These are phyloP conservation scores for Felis chaus DNA, from an alignment of 2,113 vertebrate species.

Conservation along the genomic window DNA sequence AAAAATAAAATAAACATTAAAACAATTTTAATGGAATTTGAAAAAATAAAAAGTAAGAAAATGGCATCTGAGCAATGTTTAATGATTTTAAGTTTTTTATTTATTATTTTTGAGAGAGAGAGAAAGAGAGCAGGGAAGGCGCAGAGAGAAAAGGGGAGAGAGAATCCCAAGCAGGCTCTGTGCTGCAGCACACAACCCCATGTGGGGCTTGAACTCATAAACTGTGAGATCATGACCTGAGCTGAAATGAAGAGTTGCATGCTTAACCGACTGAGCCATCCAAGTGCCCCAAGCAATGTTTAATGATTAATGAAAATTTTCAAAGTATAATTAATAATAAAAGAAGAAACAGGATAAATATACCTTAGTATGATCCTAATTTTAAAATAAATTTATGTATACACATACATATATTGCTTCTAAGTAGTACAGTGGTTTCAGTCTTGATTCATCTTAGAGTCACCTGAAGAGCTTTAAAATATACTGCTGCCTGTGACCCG, in stretches of 20 bases:
- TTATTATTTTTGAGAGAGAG: too few relatives aligned
- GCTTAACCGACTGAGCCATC: too few relatives aligned
- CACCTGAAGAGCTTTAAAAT: not conserved
- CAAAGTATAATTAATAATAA: not conserved
- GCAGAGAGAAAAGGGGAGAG: too few relatives aligned
- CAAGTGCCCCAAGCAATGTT: not conserved
- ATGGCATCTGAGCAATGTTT: not conserved
- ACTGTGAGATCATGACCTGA: too few relatives aligned
- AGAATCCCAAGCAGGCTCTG: too few relatives aligned
- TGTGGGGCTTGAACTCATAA: too few relatives aligned
- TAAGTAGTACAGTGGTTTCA: not conserved
- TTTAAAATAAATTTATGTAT: not conserved
- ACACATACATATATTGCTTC: not conserved
- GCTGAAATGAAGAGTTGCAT: too few relatives aligned
- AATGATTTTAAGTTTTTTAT: not conserved
- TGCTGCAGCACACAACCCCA: too few relatives aligned
- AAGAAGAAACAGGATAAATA: not conserved
- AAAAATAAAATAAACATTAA: too few relatives aligned
- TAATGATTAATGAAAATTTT: conserved; percentile 20
- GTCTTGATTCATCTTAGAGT: not conserved
- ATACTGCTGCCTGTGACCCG: not conserved
- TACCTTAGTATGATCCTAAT: not conserved
- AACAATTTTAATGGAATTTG: not conserved
- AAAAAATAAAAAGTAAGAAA: not conserved
- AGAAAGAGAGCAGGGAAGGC: too few relatives aligned